Base-by-base conservation (phyloP, 2,113 vertebrate genomes). In the Trinectes maculatus region DNA sequence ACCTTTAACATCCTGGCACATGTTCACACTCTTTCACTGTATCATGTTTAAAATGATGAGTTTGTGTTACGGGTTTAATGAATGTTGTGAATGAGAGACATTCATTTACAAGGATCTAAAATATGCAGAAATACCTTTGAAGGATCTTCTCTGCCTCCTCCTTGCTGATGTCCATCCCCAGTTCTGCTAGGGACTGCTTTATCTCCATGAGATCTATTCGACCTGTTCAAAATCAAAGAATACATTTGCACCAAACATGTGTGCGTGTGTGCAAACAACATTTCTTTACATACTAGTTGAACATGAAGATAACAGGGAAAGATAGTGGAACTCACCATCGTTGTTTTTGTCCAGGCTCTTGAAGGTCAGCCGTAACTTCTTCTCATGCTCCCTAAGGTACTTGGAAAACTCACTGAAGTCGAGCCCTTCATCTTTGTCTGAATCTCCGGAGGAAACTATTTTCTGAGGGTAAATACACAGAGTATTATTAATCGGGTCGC, bases 301-400 rank as follows among this genome's bases (percentile, higher is more conserved):
- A 39, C 34, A 39, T 58, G 2, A 28, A 34, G 29, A 7, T 42
- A 53, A 29, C 3, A 10, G 2, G 22, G 11, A 5, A 25, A 0
- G 51, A 28, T 11, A 40, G 3, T 4, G 8, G 29, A 21, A 2
- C 4, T 0, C 86, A 98, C 96, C 96, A 46, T 98, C 96, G 22
- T 95, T 93, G 82, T 99, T 98, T 93, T 94, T 98, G 87, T 99
- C 96, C 91, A 98, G 68, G 84, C 94, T 96, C 79, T 94, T 98
- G 92, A 98, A 99, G 0, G 96, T 96, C 42, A 98, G 87, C 60
- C 84, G 93, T 88, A 99, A 92, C 89, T 98, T 96, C 88, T 95
- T 97, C 84, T 99, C 96, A 29, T 98, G 96, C 8, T 97, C 95
- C 87, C 93, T 95, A 52, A 98, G 93, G 74, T 97, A 98, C 36